These are phyloP conservation scores for Entomyzon cyanotis DNA, from an alignment of 2,113 vertebrate genomes.

Conservation along the genomic window DNA sequence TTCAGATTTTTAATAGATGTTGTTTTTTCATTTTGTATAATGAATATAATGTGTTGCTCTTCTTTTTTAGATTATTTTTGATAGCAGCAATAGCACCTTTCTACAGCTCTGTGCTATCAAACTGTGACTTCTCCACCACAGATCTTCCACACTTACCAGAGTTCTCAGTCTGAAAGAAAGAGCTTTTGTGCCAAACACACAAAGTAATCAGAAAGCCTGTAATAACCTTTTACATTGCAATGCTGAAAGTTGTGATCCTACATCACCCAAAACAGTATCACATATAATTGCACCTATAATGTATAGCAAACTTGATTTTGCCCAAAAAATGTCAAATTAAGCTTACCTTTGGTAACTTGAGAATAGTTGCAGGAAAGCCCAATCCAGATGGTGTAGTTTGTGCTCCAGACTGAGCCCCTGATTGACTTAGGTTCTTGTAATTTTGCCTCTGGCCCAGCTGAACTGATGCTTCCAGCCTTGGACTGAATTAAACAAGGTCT, in stretches of 20 bases:
- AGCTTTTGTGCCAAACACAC: background rate
- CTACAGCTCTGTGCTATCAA: background rate
- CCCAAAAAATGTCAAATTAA: background rate
- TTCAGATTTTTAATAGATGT: background rate
- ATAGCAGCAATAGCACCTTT: background rate
- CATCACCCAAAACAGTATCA: background rate
- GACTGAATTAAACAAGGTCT: conserved; percentile 22
- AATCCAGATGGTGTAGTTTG: background rate
- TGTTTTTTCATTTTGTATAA: background rate
- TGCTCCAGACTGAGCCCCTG: background rate
- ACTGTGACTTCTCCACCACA: background rate
- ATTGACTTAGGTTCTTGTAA: background rate
- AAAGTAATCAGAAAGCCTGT: background rate
- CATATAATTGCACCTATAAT: background rate
- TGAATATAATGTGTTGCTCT: background rate
- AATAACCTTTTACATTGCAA: background rate
- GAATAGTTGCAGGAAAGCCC: background rate
- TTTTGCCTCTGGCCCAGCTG: background rate
- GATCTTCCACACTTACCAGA: background rate
- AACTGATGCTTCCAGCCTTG: conserved; percentile 2
- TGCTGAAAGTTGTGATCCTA: background rate
- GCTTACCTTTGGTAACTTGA: background rate
- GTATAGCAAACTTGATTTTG: background rate
- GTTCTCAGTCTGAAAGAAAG: background rate
- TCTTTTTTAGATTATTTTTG: background rate